Percentiles rank a stretch among this genome's conserved stretches.
Conservation (phyloP, 2,797 vertebrate genomes). For the Linurgus olivaceus region DNA sequence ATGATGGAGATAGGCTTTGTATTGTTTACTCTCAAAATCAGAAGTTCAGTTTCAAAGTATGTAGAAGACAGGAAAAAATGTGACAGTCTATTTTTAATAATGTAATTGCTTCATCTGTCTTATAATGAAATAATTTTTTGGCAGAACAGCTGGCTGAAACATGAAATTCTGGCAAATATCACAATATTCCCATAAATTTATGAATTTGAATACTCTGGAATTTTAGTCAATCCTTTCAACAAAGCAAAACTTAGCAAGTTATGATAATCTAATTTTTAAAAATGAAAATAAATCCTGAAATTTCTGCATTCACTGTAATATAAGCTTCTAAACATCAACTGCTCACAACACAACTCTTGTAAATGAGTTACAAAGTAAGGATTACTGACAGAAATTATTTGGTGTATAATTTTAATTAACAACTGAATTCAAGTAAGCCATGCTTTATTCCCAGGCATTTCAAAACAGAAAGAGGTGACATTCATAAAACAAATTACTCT, state of each 20-base stretch:
- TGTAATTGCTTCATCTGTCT: neutral
- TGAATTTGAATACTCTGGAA: neutral
- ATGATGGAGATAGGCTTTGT: neutral
- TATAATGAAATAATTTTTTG: slow-evolving; percentile 3
- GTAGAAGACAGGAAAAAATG: neutral
- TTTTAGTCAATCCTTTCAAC: neutral
- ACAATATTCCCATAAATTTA: neutral
- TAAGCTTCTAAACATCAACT: neutral
- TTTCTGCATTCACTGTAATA: neutral
- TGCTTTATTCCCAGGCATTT: slow-evolving; percentile 7
- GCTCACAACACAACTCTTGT: neutral
- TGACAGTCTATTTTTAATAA: neutral
- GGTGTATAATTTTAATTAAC: slow-evolving; percentile 31
- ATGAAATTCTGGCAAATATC: slow-evolving; percentile 7
- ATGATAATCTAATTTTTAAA: neutral
- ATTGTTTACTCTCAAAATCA: neutral
- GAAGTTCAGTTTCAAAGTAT: neutral
- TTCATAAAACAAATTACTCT: slow-evolving; percentile 36
- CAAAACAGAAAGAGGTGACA: slow-evolving; percentile 41
- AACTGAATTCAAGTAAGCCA: neutral
- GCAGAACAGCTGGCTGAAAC: neutral
- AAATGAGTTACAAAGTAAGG: neutral
- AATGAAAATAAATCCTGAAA: neutral
- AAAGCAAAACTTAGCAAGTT: neutral
- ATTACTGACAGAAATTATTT: neutral